phyloP scores from a whole-genome alignment of 2,113 vertebrate genomes.

The Amphiprion ocellaris region DNA sequence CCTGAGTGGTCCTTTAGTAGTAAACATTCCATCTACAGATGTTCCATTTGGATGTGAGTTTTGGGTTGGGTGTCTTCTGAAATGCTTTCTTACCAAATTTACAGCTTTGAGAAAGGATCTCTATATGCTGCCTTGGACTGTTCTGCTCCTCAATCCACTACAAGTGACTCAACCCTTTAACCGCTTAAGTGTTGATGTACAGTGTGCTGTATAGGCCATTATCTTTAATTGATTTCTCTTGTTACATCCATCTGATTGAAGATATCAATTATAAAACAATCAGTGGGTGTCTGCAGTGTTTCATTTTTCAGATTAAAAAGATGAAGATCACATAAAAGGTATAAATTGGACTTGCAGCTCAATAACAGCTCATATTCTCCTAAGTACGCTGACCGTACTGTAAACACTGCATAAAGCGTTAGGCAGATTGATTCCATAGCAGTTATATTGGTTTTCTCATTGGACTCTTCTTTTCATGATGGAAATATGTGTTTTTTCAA shows the following conservation, averaged over 20 bases:
- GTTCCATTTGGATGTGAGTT: too few species aligned
- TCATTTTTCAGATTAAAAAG: not conserved
- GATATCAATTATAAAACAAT: slow-evolving; percentile 7
- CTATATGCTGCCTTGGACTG: too few species aligned
- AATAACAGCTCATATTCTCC: not conserved
- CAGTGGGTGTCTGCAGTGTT: not conserved
- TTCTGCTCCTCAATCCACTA: too few species aligned
- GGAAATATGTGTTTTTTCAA: slow-evolving; percentile 4
- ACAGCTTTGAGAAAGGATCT: too few species aligned
- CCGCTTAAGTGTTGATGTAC: not conserved
- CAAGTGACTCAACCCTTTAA: not conserved
- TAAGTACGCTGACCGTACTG: not conserved
- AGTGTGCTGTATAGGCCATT: not conserved
- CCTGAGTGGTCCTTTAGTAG: too few species aligned
- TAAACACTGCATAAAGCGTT: not conserved
- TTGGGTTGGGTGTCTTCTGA: too few species aligned
- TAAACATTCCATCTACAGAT: too few species aligned
- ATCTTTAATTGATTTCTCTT: slow-evolving; percentile 12
- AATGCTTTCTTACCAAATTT: too few species aligned
- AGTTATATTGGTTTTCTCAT: not conserved
- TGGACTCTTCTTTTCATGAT: not conserved
- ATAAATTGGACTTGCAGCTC: not conserved
- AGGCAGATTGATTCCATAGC: not conserved
- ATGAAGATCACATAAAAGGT: not conserved
- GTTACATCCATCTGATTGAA: not conserved